Evolutionary conservation across 1,140 invertebrate species (phyloP).

Genomic region (Lepidurus couesii): DNA sequence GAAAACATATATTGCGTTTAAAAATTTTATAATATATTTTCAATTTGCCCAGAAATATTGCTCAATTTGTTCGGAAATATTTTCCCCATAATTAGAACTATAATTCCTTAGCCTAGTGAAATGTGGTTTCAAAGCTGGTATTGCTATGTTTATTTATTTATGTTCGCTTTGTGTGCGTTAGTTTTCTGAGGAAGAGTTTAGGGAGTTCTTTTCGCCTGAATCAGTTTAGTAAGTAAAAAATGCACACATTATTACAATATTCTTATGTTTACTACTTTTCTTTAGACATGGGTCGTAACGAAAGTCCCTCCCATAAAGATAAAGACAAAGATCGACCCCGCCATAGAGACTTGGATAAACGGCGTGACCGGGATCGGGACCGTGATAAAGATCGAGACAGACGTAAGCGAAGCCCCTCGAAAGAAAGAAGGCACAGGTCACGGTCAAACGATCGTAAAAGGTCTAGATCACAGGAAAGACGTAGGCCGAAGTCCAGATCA

Average conservation of each 20-base stretch:
- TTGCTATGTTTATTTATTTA: neutral
- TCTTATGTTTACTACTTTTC: neutral
- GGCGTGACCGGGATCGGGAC: slow-evolving; percentile 30
- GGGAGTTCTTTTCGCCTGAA: neutral
- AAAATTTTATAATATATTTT: no score
- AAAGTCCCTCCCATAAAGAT: neutral
- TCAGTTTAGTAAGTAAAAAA: no score
- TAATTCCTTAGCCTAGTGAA: neutral
- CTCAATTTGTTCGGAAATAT: no score
- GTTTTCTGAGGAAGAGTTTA: neutral
- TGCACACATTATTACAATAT: neutral
- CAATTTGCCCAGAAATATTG: no score
- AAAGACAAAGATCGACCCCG: slow-evolving; percentile 33
- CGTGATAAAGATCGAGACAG: slow-evolving; percentile 36
- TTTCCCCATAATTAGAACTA: no score
- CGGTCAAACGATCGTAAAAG: slow-evolving; percentile 32
- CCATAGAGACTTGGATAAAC: slow-evolving; percentile 30
- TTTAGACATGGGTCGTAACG: neutral
- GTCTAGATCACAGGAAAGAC: neutral
- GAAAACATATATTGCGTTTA: no score
- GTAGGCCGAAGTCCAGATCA: slow-evolving; percentile 4
- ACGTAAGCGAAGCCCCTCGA: slow-evolving; percentile 33
- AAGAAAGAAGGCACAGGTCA: slow-evolving; percentile 36
- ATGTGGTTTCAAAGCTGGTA: neutral
- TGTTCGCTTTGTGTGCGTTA: neutral